Conservation (phyloP, 2,797 vertebrate genomes). For the Pipistrellus pipistrellus region DNA sequence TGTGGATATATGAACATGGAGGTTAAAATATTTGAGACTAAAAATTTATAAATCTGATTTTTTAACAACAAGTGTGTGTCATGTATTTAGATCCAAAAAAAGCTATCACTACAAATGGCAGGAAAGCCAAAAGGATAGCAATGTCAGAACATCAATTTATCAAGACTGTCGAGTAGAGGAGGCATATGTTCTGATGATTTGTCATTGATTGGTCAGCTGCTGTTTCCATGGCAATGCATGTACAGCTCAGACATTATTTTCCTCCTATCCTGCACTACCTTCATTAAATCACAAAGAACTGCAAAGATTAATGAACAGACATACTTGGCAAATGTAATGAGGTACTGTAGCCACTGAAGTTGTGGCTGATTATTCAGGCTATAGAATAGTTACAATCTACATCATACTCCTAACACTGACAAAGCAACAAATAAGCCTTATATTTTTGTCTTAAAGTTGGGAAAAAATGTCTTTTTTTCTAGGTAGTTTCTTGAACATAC, state of each 20-base stretch:
- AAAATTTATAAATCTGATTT: neutral
- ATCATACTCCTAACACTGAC: neutral
- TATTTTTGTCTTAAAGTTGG: slow-evolving; percentile 33
- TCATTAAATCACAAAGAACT: slow-evolving; percentile 58
- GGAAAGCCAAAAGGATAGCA: slow-evolving; percentile 51
- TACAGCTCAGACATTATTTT: slow-evolving; percentile 59
- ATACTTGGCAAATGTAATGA: slow-evolving; percentile 26
- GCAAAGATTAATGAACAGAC: slow-evolving; percentile 65
- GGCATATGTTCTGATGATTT: slow-evolving; percentile 55
- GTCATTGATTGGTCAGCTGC: slow-evolving; percentile 76
- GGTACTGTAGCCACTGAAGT: neutral
- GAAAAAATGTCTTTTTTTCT: neutral
- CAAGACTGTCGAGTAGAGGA: slow-evolving; percentile 39
- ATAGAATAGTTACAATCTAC: neutral
- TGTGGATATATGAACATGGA: neutral
- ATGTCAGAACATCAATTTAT: slow-evolving; percentile 49
- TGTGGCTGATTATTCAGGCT: slow-evolving; percentile 21
- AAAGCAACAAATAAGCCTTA: slow-evolving; percentile 12
- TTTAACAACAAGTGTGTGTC: slow-evolving; percentile 20
- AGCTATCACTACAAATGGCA: slow-evolving; percentile 32
- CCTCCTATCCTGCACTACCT: slow-evolving; percentile 35
- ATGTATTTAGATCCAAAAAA: slow-evolving; percentile 52
- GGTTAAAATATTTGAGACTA: slow-evolving; percentile 20
- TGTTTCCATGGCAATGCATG: slow-evolving; percentile 80
- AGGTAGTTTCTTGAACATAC: neutral